phyloP scores from a whole-genome alignment of 2,888 invertebrate species.

The Uropetala carovei region DNA sequence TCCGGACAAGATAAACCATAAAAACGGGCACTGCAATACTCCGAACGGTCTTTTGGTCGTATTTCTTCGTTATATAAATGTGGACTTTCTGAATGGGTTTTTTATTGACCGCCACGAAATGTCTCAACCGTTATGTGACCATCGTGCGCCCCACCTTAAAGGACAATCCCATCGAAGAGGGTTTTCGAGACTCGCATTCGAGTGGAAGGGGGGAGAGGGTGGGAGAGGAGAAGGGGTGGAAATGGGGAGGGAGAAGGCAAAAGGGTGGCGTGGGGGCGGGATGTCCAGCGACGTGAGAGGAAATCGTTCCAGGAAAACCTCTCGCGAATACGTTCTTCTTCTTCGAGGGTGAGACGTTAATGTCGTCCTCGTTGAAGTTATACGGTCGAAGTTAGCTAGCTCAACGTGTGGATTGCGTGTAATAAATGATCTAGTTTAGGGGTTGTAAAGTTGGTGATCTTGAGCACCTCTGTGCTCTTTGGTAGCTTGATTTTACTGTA shows the following conservation, averaged over 20 bases:
- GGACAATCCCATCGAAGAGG: slow-evolving; percentile 24
- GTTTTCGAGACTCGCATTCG: neutral
- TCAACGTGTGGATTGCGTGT: no score
- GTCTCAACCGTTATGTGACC: slow-evolving; percentile 52
- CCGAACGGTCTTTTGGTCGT: slow-evolving; percentile 15
- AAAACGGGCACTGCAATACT: neutral
- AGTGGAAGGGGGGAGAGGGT: neutral
- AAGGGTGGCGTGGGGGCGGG: neutral
- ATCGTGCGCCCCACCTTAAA: slow-evolving; percentile 33
- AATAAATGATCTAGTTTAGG: no score
- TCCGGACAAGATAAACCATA: slow-evolving; percentile 19
- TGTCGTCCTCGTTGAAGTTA: neutral
- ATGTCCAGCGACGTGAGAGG: neutral
- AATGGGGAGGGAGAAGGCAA: no score
- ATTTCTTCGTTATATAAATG: slow-evolving; percentile 47
- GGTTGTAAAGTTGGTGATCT: no score
- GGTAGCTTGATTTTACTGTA: no score
- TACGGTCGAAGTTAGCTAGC: no score
- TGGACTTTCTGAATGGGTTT: slow-evolving; percentile 47
- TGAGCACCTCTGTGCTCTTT: no score
- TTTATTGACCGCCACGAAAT: slow-evolving; percentile 50
- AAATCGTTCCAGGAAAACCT: slow-evolving; percentile 18
- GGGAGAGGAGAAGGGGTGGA: neutral
- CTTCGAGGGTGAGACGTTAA: neutral
- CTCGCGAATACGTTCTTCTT: neutral